A percentile compares a stretch with the other conserved stretches of the same genome.
Evolutionary conservation across 2,113 vertebrate species (phyloP).

Genomic region (Regulus satrapa): DNA sequence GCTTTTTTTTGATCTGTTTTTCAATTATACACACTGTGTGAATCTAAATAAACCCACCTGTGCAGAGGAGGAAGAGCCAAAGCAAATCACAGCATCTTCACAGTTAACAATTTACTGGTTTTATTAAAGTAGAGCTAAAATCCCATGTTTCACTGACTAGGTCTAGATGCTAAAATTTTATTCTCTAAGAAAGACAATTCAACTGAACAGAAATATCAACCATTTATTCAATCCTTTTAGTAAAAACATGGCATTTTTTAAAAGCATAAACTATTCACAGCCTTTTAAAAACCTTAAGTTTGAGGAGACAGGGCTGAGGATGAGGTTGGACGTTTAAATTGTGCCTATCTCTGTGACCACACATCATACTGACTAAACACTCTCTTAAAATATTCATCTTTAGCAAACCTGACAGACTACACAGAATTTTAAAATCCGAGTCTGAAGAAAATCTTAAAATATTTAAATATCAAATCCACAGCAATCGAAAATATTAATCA

Average conservation of each 20-base stretch:
- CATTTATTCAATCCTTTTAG: neutral
- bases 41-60: constrained; percentile 42
- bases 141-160: neutral
- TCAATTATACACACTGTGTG: constrained; percentile 43
- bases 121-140: constrained; percentile 10
- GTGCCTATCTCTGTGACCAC: neutral
- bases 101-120: neutral
- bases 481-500: neutral
- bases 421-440: neutral
- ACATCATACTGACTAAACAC: neutral
- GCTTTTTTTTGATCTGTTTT: constrained; percentile 51
- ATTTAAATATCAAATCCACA: neutral
- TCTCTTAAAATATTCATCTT: neutral
- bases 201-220: neutral
- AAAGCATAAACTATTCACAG: neutral
- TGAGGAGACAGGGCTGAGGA: neutral
- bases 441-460: neutral
- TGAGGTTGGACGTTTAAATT: neutral
- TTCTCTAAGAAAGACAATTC: neutral
- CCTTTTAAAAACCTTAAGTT: neutral
- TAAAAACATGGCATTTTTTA: neutral
- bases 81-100: neutral
- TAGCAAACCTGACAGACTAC: neutral
- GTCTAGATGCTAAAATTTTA: neutral
- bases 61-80: neutral